A percentile compares a stretch with the other conserved stretches of the same genome.
phyloP scores from a whole-genome alignment of 2,113 vertebrate species.

The Scytalopus superciliaris region DNA sequence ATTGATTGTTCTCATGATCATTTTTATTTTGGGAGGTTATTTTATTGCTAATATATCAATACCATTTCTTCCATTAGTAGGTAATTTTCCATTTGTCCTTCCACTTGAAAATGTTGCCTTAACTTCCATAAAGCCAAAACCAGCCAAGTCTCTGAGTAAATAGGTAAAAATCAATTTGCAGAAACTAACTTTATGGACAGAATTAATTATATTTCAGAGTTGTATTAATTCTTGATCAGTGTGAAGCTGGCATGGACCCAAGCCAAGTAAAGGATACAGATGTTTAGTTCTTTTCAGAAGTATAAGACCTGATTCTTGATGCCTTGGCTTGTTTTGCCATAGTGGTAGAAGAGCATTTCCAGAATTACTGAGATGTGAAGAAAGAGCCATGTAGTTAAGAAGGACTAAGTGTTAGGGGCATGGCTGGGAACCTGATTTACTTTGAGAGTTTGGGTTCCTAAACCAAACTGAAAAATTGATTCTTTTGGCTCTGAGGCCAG shows the following conservation, averaged over 20 bases:
- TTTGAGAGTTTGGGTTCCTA: background rate
- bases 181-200: background rate
- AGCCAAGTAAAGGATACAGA: background rate
- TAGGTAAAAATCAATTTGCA: background rate
- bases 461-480: background rate
- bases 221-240: background rate
- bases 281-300: background rate
- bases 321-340: background rate
- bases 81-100: background rate
- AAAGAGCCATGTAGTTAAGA: background rate
- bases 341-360: background rate
- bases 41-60: background rate
- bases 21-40: background rate
- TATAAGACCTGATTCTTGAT: background rate
- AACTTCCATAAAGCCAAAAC: background rate
- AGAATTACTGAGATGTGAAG: background rate
- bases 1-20: background rate
- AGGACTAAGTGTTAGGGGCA: background rate
- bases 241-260: background rate
- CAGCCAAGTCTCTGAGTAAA: background rate
- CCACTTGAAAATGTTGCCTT: background rate
- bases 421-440: background rate
- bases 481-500: background rate
- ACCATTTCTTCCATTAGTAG: background rate
- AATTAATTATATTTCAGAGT: background rate